Conservation (phyloP, 2,797 vertebrate genomes). For the Psittacula derbiana region DNA sequence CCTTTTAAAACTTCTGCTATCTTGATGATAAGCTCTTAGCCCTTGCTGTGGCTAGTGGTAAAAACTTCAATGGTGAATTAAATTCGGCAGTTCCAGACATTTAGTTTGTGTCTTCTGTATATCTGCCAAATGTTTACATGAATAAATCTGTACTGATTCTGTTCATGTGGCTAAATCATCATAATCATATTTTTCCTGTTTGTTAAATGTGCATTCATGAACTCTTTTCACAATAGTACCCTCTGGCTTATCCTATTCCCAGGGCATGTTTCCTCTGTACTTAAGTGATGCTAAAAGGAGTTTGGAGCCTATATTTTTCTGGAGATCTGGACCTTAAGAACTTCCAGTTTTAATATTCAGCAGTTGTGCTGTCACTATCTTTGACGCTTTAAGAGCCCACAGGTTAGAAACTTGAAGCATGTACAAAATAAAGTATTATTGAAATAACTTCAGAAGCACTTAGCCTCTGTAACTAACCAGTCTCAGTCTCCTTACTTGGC, state of each 20-base stretch:
- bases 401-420: neutral
- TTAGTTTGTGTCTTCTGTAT: neutral
- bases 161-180: neutral
- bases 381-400: neutral
- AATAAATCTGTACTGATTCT: neutral
- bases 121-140: neutral
- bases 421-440: neutral
- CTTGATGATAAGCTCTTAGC: neutral
- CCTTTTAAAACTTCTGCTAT: neutral
- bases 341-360: neutral
- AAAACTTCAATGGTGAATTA: neutral
- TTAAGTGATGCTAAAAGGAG: neutral
- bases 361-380: neutral
- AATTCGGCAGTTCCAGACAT: neutral
- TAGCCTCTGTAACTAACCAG: neutral
- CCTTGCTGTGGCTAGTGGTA: neutral
- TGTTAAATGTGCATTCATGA: neutral
- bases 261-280: neutral
- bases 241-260: neutral
- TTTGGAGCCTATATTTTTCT: neutral
- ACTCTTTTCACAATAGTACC: neutral
- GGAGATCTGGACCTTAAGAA: neutral
- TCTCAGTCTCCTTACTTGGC: neutral
- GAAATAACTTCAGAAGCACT: neutral
- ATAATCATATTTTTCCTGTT: neutral